Percentiles rank a stretch among this genome's conserved stretches.
Evolutionary conservation across 2,113 vertebrate genomes (phyloP).

Genomic region (Gymnocephalus cernua): DNA sequence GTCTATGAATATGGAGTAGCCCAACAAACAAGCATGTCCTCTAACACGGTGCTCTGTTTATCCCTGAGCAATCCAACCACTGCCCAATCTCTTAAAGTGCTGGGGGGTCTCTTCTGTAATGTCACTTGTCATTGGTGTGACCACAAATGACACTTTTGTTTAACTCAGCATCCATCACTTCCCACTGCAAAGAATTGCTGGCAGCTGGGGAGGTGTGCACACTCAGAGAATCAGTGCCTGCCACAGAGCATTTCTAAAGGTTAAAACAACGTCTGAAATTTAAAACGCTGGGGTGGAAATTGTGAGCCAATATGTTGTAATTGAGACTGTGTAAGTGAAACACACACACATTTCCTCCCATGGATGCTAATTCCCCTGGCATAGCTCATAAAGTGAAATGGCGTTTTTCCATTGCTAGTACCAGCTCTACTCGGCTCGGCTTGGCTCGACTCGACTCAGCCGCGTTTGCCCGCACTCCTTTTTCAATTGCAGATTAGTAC

Average conservation of each 20-base stretch:
- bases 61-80: conserved; percentile 54
- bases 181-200: conserved; percentile 7
- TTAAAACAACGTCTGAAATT: conserved; percentile 27
- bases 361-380: conserved; percentile 30
- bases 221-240: not conserved
- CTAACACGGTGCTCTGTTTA: conserved; percentile 54
- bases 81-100: conserved; percentile 80
- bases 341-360: not conserved
- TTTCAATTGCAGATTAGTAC: too few species aligned
- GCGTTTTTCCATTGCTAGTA: too few species aligned
- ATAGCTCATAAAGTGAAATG: conserved; percentile 46
- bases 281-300: conserved; percentile 1
- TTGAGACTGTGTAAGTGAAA: conserved; percentile 5
- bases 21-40: conserved; percentile 70
- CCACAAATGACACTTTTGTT: conserved; percentile 72
- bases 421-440: too few species aligned
- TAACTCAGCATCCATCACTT: conserved; percentile 64
- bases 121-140: conserved; percentile 80
- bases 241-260: not conserved
- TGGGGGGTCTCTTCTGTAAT: conserved; percentile 56
- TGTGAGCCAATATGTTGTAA: not conserved
- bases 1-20: conserved; percentile 75
- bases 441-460: too few species aligned
- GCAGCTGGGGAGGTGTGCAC: conserved; percentile 4
- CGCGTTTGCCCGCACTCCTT: too few species aligned